Base-by-base conservation (phyloP, 2,797 vertebrate genomes). In the Cynopterus sphinx region DNA sequence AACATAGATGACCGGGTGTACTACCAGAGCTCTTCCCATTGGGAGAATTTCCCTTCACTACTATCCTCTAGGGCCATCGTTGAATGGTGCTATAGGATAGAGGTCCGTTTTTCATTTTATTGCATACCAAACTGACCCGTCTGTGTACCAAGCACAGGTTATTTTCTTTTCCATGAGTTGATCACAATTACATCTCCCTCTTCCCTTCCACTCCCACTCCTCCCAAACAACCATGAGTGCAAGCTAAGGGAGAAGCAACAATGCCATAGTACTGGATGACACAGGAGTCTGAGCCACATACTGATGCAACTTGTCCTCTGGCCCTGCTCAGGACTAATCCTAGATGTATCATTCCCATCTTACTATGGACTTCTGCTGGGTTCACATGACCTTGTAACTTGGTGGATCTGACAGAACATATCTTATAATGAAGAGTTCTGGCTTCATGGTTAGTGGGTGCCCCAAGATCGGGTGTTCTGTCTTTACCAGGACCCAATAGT, bases 111-210 rank as follows among this genome's bases (percentile, higher is more conserved):
- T 19, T 61, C 12, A 39, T 46, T 70, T 95, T 16, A 41, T 2
- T 31, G 51, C 7, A 70, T 28, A 57, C 13, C 46, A 77, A n/a
- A 24, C 16, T 74, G 39, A 71, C 11, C 24, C 71, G 33, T 53
- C 65, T 39, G 16, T 83, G 10, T 36, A 33, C 11, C 9, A 39
- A n/a, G 11, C 17, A 73, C 16, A 67, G 26, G 10, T 63, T 78
- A 85, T 90, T 73, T 63, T 36, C 16, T 91, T 39, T 94, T 87
- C 68, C 26, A 70, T 19, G 2, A 82, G 16, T 4, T 91, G 39
- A 16, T 77, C 31, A 49, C 46, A 61, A 65, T 16, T n/a, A 28
- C 21, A 51, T 26, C 63, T 41, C 17, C 9, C n/a, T 94, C 26
- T 13, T 9, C 26, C 12, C 2, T 36, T 21, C 1, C 3, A 6